A percentile compares a stretch with the other conserved stretches of the same genome.
Evolutionary conservation across 2,113 vertebrate species (phyloP).

Genomic region (Dunckerocampus dactyliophorus): DNA sequence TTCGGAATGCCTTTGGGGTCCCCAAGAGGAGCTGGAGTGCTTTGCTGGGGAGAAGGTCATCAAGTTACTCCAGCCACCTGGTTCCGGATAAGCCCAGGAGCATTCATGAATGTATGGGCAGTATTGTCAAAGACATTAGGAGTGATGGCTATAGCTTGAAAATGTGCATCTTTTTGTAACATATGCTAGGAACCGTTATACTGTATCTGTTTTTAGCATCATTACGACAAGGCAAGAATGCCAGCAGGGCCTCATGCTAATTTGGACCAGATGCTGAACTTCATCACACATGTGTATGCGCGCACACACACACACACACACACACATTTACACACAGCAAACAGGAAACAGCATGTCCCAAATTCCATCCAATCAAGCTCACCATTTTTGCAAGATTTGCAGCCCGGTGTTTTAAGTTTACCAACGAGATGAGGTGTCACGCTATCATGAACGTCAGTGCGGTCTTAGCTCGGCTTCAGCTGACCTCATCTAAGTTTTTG

Average conservation of each 20-base stretch:
- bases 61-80: slow-evolving; percentile 8
- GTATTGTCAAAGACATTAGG: neutral
- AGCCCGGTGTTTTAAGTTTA: slow-evolving; percentile 34
- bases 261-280: slow-evolving; percentile 64
- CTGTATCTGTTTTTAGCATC: slow-evolving; percentile 62
- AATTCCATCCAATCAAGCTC: slow-evolving; percentile 30
- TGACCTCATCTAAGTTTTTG: slow-evolving; percentile 18
- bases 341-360: slow-evolving; percentile 32
- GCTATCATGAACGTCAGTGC: slow-evolving; percentile 32
- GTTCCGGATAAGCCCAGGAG: neutral
- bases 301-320: slow-evolving; percentile 27
- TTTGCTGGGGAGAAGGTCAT: slow-evolving; percentile 12
- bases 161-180: slow-evolving; percentile 23
- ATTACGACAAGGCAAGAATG: slow-evolving; percentile 48
- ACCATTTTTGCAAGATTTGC: slow-evolving; percentile 25
- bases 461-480: slow-evolving; percentile 34
- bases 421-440: slow-evolving; percentile 38
- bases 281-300: slow-evolving; percentile 11
- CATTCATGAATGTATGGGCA: neutral
- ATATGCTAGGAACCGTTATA: slow-evolving; percentile 37
- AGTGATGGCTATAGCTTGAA: slow-evolving; percentile 14
- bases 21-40: slow-evolving; percentile 7
- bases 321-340: slow-evolving; percentile 18
- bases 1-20: slow-evolving; percentile 4
- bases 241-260: slow-evolving; percentile 52